Percentiles rank a stretch among this genome's conserved stretches.
phyloP scores from a whole-genome alignment of 2,888 invertebrate genomes.

The Ctenicera cuprea region DNA sequence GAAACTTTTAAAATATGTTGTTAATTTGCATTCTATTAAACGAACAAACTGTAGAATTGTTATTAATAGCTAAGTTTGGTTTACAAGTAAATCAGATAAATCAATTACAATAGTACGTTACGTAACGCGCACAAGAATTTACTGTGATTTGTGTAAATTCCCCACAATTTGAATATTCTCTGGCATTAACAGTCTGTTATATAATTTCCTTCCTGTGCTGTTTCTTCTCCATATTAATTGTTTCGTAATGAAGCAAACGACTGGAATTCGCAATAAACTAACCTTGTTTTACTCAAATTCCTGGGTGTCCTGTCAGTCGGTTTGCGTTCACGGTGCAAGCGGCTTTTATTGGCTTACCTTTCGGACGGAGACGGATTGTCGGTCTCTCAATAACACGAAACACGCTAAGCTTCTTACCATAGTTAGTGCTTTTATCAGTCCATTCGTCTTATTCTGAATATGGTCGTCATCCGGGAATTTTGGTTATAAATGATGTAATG shows the following conservation, averaged over 20 bases:
- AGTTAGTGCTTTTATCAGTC: constrained; percentile 55
- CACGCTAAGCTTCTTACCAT: constrained; percentile 56
- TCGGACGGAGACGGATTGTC: constrained; percentile 59
- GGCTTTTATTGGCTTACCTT: constrained; percentile 51
- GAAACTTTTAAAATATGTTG: no score
- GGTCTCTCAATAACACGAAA: constrained; percentile 58
- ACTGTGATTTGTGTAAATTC: no score
- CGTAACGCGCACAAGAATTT: no score
- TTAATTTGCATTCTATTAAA: no score
- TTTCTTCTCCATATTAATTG: constrained; percentile 7
- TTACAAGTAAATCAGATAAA: no score
- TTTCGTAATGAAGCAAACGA: constrained; percentile 46
- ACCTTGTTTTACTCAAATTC: constrained; percentile 50
- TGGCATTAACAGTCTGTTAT: neutral
- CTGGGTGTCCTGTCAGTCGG: constrained; percentile 35
- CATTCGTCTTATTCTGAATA: constrained; percentile 55
- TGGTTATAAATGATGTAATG: constrained; percentile 44
- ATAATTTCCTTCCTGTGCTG: neutral
- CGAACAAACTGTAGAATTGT: no score
- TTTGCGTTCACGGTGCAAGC: constrained; percentile 40
- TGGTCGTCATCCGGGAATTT: constrained; percentile 46
- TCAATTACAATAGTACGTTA: no score
- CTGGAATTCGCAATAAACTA: constrained; percentile 53
- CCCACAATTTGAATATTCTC: no score
- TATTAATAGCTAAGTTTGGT: no score